These are phyloP conservation scores for Crotalus viridis DNA, from an alignment of 2,113 vertebrate species.

Conservation along the genomic window DNA sequence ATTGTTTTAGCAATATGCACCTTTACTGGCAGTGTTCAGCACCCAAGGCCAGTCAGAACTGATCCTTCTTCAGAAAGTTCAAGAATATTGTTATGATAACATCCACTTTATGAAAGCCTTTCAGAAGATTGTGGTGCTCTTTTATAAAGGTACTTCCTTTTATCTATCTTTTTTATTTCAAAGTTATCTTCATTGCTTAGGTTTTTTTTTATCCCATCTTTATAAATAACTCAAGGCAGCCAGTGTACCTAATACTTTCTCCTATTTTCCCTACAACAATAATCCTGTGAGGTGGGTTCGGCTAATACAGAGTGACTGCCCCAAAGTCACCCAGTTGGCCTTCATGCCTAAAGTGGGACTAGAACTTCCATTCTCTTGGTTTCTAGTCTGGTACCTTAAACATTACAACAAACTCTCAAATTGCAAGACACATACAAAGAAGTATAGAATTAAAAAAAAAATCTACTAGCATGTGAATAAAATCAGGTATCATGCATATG, in stretches of 20 bases:
- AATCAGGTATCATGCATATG: too few species aligned
- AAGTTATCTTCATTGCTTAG: not conserved
- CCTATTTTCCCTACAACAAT: not conserved
- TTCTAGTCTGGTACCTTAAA: too few species aligned
- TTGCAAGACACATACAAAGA: too few species aligned
- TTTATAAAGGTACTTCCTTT: conserved; percentile 84
- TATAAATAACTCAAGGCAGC: not conserved
- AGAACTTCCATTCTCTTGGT: too few species aligned
- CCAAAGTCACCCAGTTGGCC: not conserved
- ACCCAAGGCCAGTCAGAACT: conserved; percentile 89
- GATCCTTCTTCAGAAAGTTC: conserved; percentile 87
- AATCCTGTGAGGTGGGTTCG: not conserved
- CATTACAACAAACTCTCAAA: too few species aligned
- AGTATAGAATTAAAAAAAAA: too few species aligned
- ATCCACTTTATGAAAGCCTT: conserved; percentile 96
- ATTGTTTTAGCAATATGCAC: conserved; percentile 82
- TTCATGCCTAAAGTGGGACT: not conserved
- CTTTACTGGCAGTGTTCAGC: conserved; percentile 88
- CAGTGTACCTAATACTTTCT: not conserved
- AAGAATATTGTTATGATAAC: conserved; percentile 93
- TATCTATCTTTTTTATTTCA: not conserved
- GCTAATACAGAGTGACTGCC: not conserved
- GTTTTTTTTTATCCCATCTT: not conserved
- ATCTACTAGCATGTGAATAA: too few species aligned
- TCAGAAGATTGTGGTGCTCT: conserved; percentile 94